A percentile compares a stretch with the other conserved stretches of the same genome.
These are phyloP conservation scores for Myotis findleyi DNA, from an alignment of 2,797 vertebrate genomes.

Conservation along the genomic window DNA sequence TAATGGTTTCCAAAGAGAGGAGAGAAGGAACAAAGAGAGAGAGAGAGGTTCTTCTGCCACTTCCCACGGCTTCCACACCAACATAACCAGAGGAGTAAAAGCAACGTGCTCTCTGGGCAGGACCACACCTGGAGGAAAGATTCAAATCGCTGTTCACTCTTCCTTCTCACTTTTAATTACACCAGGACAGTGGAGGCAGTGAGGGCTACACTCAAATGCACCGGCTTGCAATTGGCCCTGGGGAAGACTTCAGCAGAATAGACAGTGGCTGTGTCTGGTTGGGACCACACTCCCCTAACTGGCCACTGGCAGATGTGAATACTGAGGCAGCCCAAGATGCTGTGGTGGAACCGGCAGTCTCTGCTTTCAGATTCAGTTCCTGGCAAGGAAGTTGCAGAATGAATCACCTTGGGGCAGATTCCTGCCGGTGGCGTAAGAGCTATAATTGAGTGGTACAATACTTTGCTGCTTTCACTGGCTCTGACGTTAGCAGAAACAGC, in stretches of 20 bases:
- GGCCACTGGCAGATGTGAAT: not conserved
- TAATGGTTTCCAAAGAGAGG: not conserved
- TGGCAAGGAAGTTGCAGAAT: not conserved
- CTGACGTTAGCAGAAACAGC: constrained; percentile 26
- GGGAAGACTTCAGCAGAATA: not conserved
- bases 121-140: not conserved
- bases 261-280: not conserved
- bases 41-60: not conserved
- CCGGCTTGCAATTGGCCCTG: not conserved
- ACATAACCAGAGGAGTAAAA: not conserved
- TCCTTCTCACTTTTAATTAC: not conserved
- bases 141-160: not conserved
- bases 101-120: not conserved
- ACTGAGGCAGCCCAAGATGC: not conserved
- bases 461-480: not conserved
- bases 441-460: not conserved
- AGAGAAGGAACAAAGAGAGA: not conserved
- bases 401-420: constrained; percentile 9
- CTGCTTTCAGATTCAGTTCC: constrained; percentile 19
- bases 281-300: not conserved
- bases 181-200: not conserved
- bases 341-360: not conserved
- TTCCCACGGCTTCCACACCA: not conserved
- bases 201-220: not conserved
- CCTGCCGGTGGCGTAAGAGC: not conserved